These are phyloP conservation scores for Drosophila pallidifrons DNA, from an alignment of 1,140 invertebrate genomes.

Conservation along the genomic window DNA sequence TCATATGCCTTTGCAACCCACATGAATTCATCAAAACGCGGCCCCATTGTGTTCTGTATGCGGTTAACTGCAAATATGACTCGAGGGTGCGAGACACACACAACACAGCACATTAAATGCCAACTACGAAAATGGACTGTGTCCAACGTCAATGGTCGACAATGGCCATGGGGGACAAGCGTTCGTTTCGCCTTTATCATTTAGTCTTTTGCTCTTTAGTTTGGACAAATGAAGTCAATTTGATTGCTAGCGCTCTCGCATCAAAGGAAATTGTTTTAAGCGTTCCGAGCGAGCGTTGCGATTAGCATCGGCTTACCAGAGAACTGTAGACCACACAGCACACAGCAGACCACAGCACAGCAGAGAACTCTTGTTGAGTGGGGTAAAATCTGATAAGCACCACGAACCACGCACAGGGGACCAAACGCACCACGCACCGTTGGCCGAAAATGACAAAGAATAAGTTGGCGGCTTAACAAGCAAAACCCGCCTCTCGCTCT, in stretches of 20 bases:
- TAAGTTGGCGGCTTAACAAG: constrained; percentile 64
- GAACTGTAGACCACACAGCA: not conserved
- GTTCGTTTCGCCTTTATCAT: constrained; percentile 59
- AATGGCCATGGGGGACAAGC: constrained; percentile 1
- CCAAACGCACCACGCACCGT: not conserved
- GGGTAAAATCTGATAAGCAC: constrained; percentile 54
- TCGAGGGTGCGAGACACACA: constrained; percentile 53
- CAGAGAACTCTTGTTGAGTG: constrained; percentile 29
- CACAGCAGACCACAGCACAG: not conserved
- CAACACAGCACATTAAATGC: constrained; percentile 36
- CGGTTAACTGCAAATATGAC: constrained; percentile 76
- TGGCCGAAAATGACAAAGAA: constrained; percentile 58
- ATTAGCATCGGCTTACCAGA: constrained; percentile 69
- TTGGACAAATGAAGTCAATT: constrained; percentile 80
- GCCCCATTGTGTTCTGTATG: constrained; percentile 68
- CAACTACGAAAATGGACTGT: constrained; percentile 48
- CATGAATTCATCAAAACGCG: constrained; percentile 70
- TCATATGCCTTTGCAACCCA: constrained; percentile 61
- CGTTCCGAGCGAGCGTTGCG: constrained; percentile 51
- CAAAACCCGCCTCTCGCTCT: constrained; percentile 7
- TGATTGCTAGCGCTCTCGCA: constrained; percentile 59
- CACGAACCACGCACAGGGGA: constrained; percentile 5
- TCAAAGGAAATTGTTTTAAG: constrained; percentile 84
- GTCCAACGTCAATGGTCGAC: constrained; percentile 16
- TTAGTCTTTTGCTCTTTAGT: constrained; percentile 70